Conservation (phyloP, 2,797 vertebrate species). For the Phrynocephalus vlangalii region DNA sequence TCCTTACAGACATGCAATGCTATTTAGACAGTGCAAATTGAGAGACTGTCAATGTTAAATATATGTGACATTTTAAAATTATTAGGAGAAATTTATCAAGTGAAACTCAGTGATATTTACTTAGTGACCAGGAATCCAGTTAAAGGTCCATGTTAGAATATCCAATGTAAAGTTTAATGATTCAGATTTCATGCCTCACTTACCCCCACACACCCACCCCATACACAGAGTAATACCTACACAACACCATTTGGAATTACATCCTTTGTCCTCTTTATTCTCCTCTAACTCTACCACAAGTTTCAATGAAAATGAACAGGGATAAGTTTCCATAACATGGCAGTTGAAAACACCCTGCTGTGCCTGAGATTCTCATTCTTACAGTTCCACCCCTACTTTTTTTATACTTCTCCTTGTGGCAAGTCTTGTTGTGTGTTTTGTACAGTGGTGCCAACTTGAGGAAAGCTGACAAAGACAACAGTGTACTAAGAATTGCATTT, state of each 20-base stretch:
- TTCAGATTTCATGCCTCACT: background rate
- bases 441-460: background rate
- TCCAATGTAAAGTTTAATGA: background rate
- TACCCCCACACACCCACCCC: no score
- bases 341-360: no score
- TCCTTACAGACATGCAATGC: background rate
- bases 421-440: background rate
- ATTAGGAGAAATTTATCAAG: background rate
- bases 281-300: no score
- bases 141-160: background rate
- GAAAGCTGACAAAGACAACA: background rate
- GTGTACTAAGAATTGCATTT: background rate
- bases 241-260: background rate
- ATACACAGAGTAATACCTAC: background rate
- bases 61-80: conserved; percentile 9
- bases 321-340: no score
- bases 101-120: background rate
- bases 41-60: background rate
- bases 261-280: background rate
- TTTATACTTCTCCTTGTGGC: background rate
- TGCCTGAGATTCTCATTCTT: no score
- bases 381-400: no score
- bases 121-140: background rate
- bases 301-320: no score
- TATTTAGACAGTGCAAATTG: background rate